A percentile compares a stretch with the other conserved stretches of the same genome.
These are phyloP conservation scores for Plebejus anna DNA, from an alignment of 2,888 invertebrate species.

Conservation along the genomic window DNA sequence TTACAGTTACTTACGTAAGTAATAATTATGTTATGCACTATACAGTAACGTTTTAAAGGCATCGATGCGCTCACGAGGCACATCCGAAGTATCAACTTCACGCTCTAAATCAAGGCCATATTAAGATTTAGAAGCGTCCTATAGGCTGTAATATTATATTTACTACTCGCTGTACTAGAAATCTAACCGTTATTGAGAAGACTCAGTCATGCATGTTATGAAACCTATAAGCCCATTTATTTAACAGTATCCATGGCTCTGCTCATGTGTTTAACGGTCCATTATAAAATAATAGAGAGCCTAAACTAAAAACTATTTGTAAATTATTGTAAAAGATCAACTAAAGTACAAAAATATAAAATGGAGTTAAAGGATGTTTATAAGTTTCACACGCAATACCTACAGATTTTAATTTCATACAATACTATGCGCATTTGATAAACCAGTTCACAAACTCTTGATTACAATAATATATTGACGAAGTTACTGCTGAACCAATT, in stretches of 20 bases:
- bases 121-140: slow-evolving; percentile 26
- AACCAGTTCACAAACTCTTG: neutral
- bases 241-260: neutral
- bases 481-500: too few species aligned
- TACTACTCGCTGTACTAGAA: neutral
- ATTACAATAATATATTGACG: too few species aligned
- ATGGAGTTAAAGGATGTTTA: neutral
- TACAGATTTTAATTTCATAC: neutral
- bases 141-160: slow-evolving; percentile 1
- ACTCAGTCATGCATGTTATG: neutral
- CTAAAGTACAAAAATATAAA: neutral
- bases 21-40: slow-evolving; percentile 37
- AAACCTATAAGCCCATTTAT: neutral
- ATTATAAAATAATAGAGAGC: slow-evolving; percentile 5
- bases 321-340: neutral
- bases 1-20: slow-evolving; percentile 58
- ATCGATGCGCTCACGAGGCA: neutral
- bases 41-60: slow-evolving; percentile 35
- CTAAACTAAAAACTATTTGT: neutral
- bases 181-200: neutral
- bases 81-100: slow-evolving; percentile 14
- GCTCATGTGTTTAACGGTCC: neutral
- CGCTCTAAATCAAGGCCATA: slow-evolving; percentile 28
- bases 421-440: neutral
- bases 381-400: neutral